Evolutionary conservation across 2,888 invertebrate genomes (phyloP).

Genomic region (Caenorhabditis sp.): DNA sequence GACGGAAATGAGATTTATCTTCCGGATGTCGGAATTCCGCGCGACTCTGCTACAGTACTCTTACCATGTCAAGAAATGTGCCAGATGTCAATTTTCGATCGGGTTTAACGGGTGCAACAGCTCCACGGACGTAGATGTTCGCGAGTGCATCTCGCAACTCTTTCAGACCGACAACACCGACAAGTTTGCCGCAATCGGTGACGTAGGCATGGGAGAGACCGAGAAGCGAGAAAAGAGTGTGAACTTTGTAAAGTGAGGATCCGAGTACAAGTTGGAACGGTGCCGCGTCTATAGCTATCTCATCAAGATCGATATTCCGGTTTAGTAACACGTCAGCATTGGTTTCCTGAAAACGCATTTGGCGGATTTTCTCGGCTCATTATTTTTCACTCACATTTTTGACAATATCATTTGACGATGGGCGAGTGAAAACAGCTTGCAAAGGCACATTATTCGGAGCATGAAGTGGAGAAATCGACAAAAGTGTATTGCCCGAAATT

Average conservation of each 20-base stretch:
- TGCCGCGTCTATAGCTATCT: constrained; percentile 56
- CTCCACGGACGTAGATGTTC: constrained; percentile 56
- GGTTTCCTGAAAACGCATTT: constrained; percentile 31
- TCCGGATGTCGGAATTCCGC: too few species aligned
- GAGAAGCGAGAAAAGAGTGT: constrained; percentile 58
- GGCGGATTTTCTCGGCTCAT: too few species aligned
- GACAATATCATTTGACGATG: constrained; percentile 35
- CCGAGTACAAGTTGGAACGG: constrained; percentile 60
- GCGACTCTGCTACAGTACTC: too few species aligned
- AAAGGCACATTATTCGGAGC: constrained; percentile 52
- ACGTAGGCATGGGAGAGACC: constrained; percentile 60
- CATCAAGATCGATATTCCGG: constrained; percentile 51
- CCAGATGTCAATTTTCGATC: constrained; percentile 47
- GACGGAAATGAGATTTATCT: too few species aligned
- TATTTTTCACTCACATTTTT: constrained; percentile 19
- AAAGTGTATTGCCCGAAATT: constrained; percentile 49
- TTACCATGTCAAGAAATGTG: constrained; percentile 25
- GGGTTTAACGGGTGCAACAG: constrained; percentile 43
- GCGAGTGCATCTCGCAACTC: constrained; percentile 57
- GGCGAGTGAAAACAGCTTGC: constrained; percentile 52
- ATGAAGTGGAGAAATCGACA: constrained; percentile 56
- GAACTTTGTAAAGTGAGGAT: constrained; percentile 57
- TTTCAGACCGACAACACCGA: constrained; percentile 58
- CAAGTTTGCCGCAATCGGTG: constrained; percentile 55
- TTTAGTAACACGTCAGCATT: constrained; percentile 46